Evolutionary conservation across 2,888 invertebrate species (phyloP).

Genomic region (Meiosimyza decipiens): DNA sequence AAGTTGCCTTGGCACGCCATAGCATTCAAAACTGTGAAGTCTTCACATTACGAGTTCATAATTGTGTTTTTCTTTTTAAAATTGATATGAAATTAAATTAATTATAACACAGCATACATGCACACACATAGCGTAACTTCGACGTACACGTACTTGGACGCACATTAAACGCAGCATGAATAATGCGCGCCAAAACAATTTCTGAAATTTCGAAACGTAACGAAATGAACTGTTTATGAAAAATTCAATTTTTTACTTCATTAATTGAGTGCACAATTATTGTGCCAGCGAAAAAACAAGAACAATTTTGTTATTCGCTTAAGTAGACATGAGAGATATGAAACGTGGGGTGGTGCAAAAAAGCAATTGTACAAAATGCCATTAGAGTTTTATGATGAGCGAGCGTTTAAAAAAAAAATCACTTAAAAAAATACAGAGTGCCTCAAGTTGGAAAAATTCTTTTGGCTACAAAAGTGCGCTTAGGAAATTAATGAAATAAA

Average conservation of each 20-base stretch:
- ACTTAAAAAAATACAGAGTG: too few relatives aligned
- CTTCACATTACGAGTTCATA: background rate
- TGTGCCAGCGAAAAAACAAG: background rate
- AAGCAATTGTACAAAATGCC: too few relatives aligned
- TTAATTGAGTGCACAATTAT: conserved; percentile 21
- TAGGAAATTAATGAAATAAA: too few relatives aligned
- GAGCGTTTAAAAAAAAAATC: too few relatives aligned
- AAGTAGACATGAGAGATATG: too few relatives aligned
- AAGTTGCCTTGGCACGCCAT: background rate
- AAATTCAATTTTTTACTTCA: conserved; percentile 30
- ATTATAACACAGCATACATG: background rate
- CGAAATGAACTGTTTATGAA: conserved; percentile 24
- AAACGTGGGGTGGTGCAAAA: too few relatives aligned
- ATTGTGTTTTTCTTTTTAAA: background rate
- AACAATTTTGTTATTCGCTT: too few relatives aligned
- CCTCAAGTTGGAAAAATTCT: too few relatives aligned
- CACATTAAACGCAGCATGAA: conserved; percentile 23
- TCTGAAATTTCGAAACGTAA: background rate
- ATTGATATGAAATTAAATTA: conserved; percentile 22
- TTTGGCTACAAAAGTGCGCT: too few relatives aligned
- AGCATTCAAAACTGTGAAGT: conserved; percentile 1
- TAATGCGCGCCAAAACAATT: conserved; percentile 11
- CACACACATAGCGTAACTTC: background rate
- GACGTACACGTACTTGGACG: background rate
- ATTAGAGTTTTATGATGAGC: too few relatives aligned